These are phyloP conservation scores for Canis aureus DNA, from an alignment of 2,113 vertebrate species.

Conservation along the genomic window DNA sequence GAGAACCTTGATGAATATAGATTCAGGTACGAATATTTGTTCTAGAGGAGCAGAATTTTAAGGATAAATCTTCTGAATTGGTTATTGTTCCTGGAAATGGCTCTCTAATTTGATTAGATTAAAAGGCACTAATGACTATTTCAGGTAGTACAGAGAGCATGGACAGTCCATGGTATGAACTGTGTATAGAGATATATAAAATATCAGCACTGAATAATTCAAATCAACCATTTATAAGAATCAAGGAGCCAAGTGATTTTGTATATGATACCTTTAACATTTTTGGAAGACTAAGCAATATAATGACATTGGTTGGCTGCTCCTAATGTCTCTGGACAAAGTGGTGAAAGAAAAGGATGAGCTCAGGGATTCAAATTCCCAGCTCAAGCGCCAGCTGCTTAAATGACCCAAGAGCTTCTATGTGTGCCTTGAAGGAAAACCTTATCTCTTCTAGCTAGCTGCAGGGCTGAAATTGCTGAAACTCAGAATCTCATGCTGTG, in stretches of 20 bases:
- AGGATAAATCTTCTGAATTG: not conserved
- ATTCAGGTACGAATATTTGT: not conserved
- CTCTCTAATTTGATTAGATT: not conserved
- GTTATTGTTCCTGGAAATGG: not conserved
- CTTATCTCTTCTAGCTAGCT: not conserved
- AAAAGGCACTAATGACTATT: not conserved
- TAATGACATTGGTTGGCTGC: not conserved
- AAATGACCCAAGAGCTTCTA: not conserved
- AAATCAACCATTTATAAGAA: not conserved
- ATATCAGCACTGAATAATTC: not conserved
- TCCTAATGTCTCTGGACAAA: not conserved
- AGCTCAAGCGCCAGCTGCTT: not conserved
- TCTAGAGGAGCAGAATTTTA: conserved; percentile 3
- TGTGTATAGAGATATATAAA: not conserved
- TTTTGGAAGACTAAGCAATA: not conserved
- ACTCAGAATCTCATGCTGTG: not conserved
- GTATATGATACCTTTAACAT: not conserved
- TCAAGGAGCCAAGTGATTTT: not conserved
- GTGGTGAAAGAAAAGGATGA: not conserved
- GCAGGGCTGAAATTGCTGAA: not conserved
- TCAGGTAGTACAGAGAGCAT: not conserved
- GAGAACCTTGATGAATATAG: not conserved
- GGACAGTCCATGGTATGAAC: not conserved
- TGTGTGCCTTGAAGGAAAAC: not conserved
- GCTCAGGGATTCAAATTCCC: not conserved